A percentile compares a stretch with the other conserved stretches of the same genome.
phyloP scores from a whole-genome alignment of 2,113 vertebrate species.

The Coryphaenoides rupestris region DNA sequence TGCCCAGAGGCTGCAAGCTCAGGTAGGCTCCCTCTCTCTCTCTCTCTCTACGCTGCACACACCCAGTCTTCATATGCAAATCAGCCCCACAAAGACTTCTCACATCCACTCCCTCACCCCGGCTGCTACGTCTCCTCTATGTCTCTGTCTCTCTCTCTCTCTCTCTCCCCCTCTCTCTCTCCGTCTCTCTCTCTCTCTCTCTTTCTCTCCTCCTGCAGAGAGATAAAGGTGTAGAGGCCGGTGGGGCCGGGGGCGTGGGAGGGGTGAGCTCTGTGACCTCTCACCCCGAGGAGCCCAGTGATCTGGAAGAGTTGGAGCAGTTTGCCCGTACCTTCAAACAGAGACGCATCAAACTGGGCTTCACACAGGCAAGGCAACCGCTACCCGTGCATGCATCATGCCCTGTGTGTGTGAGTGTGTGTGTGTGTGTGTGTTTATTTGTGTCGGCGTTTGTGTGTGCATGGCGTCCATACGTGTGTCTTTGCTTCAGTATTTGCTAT shows the following conservation, averaged over 20 bases:
- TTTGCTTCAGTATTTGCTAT: too few relatives aligned
- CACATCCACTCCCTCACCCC: too few relatives aligned
- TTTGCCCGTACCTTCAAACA: slow-evolving; percentile 94
- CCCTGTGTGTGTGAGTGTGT: neutral
- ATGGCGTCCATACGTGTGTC: too few relatives aligned
- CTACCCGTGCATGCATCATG: too few relatives aligned
- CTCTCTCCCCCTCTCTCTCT: neutral
- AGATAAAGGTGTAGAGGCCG: slow-evolving; percentile 71
- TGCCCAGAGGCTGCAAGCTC: slow-evolving; percentile 80
- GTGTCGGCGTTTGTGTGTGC: too few relatives aligned
- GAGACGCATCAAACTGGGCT: slow-evolving; percentile 90
- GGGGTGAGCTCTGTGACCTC: slow-evolving; percentile 60
- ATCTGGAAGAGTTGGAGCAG: slow-evolving; percentile 90
- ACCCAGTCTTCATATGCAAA: neutral
- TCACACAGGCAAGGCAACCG: slow-evolving; percentile 91
- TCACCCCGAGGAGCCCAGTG: slow-evolving; percentile 88
- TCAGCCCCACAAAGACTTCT: neutral
- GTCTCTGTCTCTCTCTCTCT: neutral
- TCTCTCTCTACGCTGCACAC: too few relatives aligned
- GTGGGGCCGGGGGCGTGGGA: slow-evolving; percentile 48
- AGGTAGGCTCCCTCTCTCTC: slow-evolving; percentile 62
- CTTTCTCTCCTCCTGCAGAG: slow-evolving; percentile 57
- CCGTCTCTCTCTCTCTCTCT: slow-evolving; percentile 29
- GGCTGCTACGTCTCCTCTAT: neutral
- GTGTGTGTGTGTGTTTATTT: neutral